Percentiles rank a stretch among this genome's conserved stretches.
These are phyloP conservation scores for Acrobasis suavella DNA, from an alignment of 2,888 invertebrate genomes.

Conservation along the genomic window DNA sequence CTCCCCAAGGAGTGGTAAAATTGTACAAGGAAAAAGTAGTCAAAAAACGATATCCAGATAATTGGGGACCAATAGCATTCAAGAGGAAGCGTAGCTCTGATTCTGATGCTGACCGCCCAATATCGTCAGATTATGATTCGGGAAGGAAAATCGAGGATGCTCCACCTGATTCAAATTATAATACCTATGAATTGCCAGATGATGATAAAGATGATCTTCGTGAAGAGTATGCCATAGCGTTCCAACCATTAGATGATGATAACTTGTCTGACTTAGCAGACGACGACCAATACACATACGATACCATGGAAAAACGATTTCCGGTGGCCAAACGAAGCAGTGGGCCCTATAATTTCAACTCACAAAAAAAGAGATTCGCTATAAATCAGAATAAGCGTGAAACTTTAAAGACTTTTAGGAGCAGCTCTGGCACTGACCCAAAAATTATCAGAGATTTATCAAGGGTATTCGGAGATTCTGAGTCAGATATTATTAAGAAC, in stretches of 20 bases:
- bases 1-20: constrained; percentile 71
- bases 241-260: constrained; percentile 75
- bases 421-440: constrained; percentile 84
- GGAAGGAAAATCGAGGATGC: constrained; percentile 48
- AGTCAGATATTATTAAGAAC: constrained; percentile 66
- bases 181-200: constrained; percentile 60
- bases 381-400: constrained; percentile 60
- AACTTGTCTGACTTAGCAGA: constrained; percentile 62
- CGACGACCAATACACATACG: constrained; percentile 69
- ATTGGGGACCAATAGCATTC: constrained; percentile 79
- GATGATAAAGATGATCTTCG: constrained; percentile 71
- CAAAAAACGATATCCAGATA: constrained; percentile 71
- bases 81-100: constrained; percentile 76
- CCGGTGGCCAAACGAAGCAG: constrained; percentile 86
- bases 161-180: constrained; percentile 56
- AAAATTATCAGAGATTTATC: constrained; percentile 86
- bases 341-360: constrained; percentile 54
- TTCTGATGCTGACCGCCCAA: constrained; percentile 48
- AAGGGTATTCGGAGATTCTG: constrained; percentile 84
- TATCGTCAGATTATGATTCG: constrained; percentile 55
- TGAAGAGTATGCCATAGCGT: constrained; percentile 75
- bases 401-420: constrained; percentile 59
- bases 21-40: constrained; percentile 73
- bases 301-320: constrained; percentile 82
- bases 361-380: constrained; percentile 60